Evolutionary conservation across 2,888 invertebrate species (phyloP), one percentile per base, ranked within the genome.

Genomic region (Tenodera sinensis): DNA sequence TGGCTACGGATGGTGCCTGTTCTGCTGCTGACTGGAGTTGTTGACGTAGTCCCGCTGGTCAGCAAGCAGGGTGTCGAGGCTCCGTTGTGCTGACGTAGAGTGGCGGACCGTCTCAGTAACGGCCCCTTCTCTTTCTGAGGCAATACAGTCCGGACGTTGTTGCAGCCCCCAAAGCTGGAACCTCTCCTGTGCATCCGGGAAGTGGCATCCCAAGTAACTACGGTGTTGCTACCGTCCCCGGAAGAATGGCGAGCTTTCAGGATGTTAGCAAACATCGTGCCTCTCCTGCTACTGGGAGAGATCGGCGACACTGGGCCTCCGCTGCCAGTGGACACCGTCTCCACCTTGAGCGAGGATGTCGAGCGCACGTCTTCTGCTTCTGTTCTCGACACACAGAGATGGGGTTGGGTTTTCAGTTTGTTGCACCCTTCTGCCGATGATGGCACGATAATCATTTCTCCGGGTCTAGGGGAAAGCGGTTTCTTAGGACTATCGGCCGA

Each of bases 181-280:
- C 96, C 96, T 30, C 96, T 94, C 89, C 89, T 87, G 71, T 87
- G 89, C 83, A 28, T 30, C 30, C 86, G 83, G 47, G 42, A 81
- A 47, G 81, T 34, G 14, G 95, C 94, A 89, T 96, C 96, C 97
- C 97, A 97, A 20, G 97, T 97, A 0, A 97, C 96, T 87, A 88
- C 91, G 47, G 91, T 90, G 71, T 91, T 42, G 8, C 89, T 83
- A 14, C 85, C 47, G 7, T 28, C 34, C 15, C 83, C 87, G 2
- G 82, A 81, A 8, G 87, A 87, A 3, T 87, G 87, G 3, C 87
- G 87, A 28, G 83, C 87, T 20, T 27, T 28, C 6, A 87, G 87
- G 3, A 87, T 83, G 28, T 87, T 87, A 14, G 82, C 34, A n/a
- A 83, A 87, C 6, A 87, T 14, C 3, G 87, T 87, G 27, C 82